Evolutionary conservation across 2,888 invertebrate genomes (phyloP), one percentile per base, ranked within the genome.

Genomic region (Hofmannophila pseudospretella): DNA sequence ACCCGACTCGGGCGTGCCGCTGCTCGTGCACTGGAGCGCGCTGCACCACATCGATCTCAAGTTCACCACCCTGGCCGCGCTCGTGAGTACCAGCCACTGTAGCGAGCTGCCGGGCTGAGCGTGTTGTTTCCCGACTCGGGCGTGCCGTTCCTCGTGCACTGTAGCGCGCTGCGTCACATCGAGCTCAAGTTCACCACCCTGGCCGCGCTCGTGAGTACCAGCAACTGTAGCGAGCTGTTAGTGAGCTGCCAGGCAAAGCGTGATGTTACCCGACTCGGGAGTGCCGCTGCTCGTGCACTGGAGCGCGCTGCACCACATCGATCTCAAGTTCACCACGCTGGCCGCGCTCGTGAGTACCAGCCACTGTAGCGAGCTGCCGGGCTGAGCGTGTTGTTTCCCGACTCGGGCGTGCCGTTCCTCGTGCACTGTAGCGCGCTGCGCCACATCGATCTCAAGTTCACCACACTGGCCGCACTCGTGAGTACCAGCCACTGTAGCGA

Each of bases 121-220:
- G 88, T 92, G 9, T 74, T 74, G 45, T 87, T 89, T 44, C 88
- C 91, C 0, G 93, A 94, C 69, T 80, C 73, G 58, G 93, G 93
- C 19, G 70, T 73, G 38, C 66, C 46, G 2, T 69, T 80, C 31
- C 61, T 58, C 1, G 67, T 90, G 12, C 58, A 72, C 8, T 88
- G 88, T 69, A 59, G 68, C 9, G 58, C 67, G 16, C 62, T 92
- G 20, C 73, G 86, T 42, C 73, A 71, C 36, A 63, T 91, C 4
- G 64, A 68, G 5, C 65, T 61, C 2, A 63, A 66, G 29, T 89
- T 82, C 54, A 65, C 79, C 45, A 60, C 52, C 31, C 54, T 69
- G 14, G 74, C 80, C n/a, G 63, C 75, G 7, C 79, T 89, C 68
- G 89, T 88, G 3, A 34, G 55, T 23, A 20, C 20, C 20, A 20